Evolutionary conservation across 2,797 vertebrate species (phyloP).

Genomic region (Mormyrops attenuatus): DNA sequence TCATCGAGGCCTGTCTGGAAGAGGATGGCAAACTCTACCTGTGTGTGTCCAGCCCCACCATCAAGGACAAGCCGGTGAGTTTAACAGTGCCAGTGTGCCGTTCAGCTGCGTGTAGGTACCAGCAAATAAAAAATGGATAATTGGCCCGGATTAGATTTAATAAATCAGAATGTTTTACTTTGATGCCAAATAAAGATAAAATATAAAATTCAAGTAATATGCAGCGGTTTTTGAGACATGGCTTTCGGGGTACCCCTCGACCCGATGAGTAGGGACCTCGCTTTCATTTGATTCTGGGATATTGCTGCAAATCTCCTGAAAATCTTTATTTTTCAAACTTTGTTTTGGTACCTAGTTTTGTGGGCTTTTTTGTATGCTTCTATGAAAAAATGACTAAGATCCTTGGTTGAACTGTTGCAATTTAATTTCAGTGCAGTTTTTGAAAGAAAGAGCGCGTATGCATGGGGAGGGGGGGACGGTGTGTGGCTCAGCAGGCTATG

Average conservation of each 20-base stretch:
- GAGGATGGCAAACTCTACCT: constrained; percentile 97
- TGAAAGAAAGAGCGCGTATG: not conserved
- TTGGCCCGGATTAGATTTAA: not conserved
- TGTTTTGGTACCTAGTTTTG: not conserved
- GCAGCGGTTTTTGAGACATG: not conserved
- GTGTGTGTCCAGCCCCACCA: constrained; percentile 96
- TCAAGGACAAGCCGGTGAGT: constrained; percentile 98
- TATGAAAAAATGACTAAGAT: not conserved
- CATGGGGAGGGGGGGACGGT: not conserved
- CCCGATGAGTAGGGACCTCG: not conserved
- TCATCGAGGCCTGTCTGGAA: constrained; percentile 96
- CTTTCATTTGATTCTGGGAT: not conserved
- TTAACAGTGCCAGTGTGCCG: not conserved
- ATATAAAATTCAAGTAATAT: not conserved
- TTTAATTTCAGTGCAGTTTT: not conserved
- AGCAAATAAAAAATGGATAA: not conserved
- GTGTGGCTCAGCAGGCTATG: not conserved
- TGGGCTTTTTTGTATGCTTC: not conserved
- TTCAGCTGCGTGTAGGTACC: not conserved
- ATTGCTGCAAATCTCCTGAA: not conserved
- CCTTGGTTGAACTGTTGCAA: not conserved
- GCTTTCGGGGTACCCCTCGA: not conserved
- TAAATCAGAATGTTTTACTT: not conserved
- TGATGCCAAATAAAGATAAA: not conserved
- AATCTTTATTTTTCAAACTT: not conserved